Conservation (phyloP, 37 sponge, comb jelly and placozoan genomes). For the Spongilla lacustris region DNA sequence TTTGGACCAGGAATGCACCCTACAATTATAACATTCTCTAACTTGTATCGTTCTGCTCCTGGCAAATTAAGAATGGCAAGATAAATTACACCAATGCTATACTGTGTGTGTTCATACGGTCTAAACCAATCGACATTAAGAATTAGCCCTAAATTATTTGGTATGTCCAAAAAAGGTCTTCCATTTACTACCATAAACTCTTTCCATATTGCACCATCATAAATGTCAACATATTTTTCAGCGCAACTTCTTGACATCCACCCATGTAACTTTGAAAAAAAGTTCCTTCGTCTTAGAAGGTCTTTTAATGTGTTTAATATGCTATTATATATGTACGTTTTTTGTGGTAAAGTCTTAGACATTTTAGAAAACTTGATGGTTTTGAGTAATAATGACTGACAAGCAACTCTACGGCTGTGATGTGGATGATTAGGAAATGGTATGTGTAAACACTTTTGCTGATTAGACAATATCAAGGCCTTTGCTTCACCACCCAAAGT, state of each 20-base stretch:
- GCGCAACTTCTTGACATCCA: slow-evolving; percentile 11
- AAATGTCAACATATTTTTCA: background rate
- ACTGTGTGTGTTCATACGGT: slow-evolving; percentile 27
- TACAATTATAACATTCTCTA: slow-evolving; percentile 29
- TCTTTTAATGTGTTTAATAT: slow-evolving; percentile 15
- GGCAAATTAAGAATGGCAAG: slow-evolving; percentile 35
- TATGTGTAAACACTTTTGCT: slow-evolving; percentile 29
- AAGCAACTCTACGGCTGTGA: background rate
- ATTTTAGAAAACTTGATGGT: background rate
- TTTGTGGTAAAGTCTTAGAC: background rate
- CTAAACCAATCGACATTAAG: slow-evolving; percentile 54
- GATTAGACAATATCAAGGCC: background rate
- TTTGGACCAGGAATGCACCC: slow-evolving; percentile 36
- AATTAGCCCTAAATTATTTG: background rate
- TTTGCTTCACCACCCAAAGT: background rate
- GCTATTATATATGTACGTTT: slow-evolving; percentile 25
- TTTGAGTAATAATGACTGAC: slow-evolving; percentile 23
- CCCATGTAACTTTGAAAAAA: background rate
- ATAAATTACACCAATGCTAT: slow-evolving; percentile 34
- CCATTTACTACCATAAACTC: slow-evolving; percentile 1
- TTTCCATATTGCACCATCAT: slow-evolving; percentile 50
- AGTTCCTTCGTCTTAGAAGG: background rate
- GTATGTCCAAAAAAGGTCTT: slow-evolving; percentile 10
- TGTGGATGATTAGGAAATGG: slow-evolving; percentile 60
- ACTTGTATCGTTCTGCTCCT: slow-evolving; percentile 4